Base-by-base conservation (phyloP, 2,113 vertebrate species). In the Triplophysa siluroides region DNA sequence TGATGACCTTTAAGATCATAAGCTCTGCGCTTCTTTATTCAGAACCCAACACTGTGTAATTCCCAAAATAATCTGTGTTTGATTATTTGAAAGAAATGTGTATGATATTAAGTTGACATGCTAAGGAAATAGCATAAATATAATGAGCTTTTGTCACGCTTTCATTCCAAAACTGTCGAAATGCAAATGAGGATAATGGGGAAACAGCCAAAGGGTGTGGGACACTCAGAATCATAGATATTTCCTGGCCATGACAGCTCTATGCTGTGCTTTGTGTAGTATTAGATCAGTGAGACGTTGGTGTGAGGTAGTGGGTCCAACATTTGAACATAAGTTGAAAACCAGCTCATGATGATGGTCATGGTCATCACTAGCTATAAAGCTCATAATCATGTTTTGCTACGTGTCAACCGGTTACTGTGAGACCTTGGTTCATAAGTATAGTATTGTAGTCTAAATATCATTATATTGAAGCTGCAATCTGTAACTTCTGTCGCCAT, bases 171-270 rank as follows among this genome's bases (percentile, higher is more conserved):
- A 67, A 23, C 52, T 62, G 56, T 60, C 72, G 52, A 73, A 47
- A 54, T 38, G 19, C 41, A 70, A 63, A 73, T 5, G 56, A 41
- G 60, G 50, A 75, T 5, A 52, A n/a, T 29, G 33, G 50, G 45
- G 41, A 65, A 65, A 78, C 77, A 72, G 70, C 60, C 60, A 80
- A 77, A 80, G 60, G 60, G 60, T 50, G 52, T 77, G 72, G 72
- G 67, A 78, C 21, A 24, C n/a, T 45, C 21, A 56, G 62, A 62
- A 62, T 77, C 19, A 54, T 67, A 62, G 24, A 72, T 80, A 56
- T 78, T 81, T 84, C 82, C 79, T 78, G 75, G 29, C 60, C 67
- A 75, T 68, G 75, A 84, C 60, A 78, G 75, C 24, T 21, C 45
- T 29, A 67, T 18, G 52, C 62, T 81, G 74, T 78, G 76, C 64